These are phyloP conservation scores for Autographa gamma DNA, from an alignment of 2,888 invertebrate species.

Conservation along the genomic window DNA sequence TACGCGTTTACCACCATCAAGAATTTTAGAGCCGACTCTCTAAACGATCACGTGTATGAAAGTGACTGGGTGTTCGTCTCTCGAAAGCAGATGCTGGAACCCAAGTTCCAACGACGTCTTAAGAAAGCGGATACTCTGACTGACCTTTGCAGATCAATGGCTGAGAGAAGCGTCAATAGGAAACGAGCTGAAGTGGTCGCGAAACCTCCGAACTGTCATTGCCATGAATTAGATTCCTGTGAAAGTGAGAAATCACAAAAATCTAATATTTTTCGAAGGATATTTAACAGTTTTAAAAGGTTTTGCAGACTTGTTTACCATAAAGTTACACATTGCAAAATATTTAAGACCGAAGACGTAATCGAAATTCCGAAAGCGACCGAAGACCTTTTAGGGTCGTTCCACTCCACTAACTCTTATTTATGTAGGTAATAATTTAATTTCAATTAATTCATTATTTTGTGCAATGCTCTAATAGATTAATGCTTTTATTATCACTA, in stretches of 20 bases:
- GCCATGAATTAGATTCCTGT: slow-evolving; percentile 64
- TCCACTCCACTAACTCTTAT: slow-evolving; percentile 68
- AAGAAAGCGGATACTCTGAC: slow-evolving; percentile 71
- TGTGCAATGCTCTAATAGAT: slow-evolving; percentile 34
- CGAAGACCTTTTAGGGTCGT: slow-evolving; percentile 56
- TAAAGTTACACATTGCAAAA: slow-evolving; percentile 35
- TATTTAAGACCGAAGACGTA: slow-evolving; percentile 19
- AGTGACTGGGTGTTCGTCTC: slow-evolving; percentile 83
- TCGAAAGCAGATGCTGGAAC: slow-evolving; percentile 73
- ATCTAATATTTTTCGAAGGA: slow-evolving; percentile 57
- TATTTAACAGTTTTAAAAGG: slow-evolving; percentile 46
- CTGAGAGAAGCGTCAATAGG: slow-evolving; percentile 63
- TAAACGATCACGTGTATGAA: slow-evolving; percentile 76
- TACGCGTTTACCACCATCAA: slow-evolving; percentile 79
- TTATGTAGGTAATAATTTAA: slow-evolving; percentile 79
- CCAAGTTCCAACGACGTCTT: slow-evolving; percentile 76
- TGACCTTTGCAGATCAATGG: slow-evolving; percentile 71
- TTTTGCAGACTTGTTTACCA: slow-evolving; percentile 35
- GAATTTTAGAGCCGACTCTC: slow-evolving; percentile 77
- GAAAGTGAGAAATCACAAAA: slow-evolving; percentile 57
- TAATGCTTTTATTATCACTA: slow-evolving; percentile 33
- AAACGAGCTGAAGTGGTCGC: slow-evolving; percentile 69
- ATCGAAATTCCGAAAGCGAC: slow-evolving; percentile 29
- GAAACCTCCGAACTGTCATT: slow-evolving; percentile 78
- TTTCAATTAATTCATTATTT: slow-evolving; percentile 44